A percentile compares a stretch with the other conserved stretches of the same genome.
Evolutionary conservation across 1,140 invertebrate species (phyloP).

Genomic region (Mercenaria mercenaria): DNA sequence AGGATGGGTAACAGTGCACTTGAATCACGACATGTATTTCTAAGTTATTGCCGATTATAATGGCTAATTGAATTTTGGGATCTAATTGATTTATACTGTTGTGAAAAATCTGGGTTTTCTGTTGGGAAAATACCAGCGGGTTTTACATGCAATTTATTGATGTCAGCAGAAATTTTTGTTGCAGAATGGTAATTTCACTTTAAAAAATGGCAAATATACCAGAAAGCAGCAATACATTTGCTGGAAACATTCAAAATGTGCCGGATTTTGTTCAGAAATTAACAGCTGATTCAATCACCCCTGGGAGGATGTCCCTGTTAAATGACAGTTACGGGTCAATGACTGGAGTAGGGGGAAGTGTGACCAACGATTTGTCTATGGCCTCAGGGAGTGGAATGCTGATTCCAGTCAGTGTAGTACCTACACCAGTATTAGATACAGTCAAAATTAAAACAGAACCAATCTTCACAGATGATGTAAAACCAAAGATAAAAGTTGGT

Average conservation of each 20-base stretch:
- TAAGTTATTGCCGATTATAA: neutral
- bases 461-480: neutral
- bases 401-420: conserved; percentile 6
- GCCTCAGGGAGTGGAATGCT: conserved; percentile 7
- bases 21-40: neutral
- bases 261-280: conserved; percentile 58
- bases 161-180: neutral
- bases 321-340: conserved; percentile 41
- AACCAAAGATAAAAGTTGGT: conserved; percentile 60
- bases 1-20: neutral
- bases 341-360: neutral
- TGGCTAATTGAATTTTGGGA: neutral
- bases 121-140: neutral
- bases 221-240: neutral
- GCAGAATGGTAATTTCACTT: neutral
- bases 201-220: conserved; percentile 42
- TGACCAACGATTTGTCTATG: neutral
- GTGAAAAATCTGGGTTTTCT: too few species aligned
- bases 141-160: neutral
- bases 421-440: conserved; percentile 49
- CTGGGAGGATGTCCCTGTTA: conserved; percentile 53
- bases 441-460: conserved; percentile 27
- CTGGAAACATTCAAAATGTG: conserved; percentile 20
- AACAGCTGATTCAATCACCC: conserved; percentile 62
- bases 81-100: neutral